Percentiles rank a stretch among this genome's conserved stretches.
phyloP scores from a whole-genome alignment of 2,113 vertebrate genomes.

The Lasiurus cinereus region DNA sequence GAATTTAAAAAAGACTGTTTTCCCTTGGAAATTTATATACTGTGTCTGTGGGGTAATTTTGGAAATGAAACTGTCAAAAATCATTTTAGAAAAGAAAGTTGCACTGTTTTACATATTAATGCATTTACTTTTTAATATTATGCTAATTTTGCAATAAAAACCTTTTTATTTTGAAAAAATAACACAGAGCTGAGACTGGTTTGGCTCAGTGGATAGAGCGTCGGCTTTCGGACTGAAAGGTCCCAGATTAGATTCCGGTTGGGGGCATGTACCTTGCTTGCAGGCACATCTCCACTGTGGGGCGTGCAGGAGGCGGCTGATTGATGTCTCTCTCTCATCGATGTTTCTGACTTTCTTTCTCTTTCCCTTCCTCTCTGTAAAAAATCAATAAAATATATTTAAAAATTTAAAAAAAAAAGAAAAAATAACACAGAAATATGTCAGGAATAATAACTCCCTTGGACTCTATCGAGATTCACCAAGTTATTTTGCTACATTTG shows the following conservation, averaged over 20 bases:
- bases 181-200: neutral
- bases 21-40: neutral
- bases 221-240: too few species aligned
- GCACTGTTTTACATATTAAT: neutral
- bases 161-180: slow-evolving; percentile 30
- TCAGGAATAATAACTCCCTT: neutral
- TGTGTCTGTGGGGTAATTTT: neutral
- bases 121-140: neutral
- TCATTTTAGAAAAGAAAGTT: neutral
- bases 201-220: too few species aligned
- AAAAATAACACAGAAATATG: neutral
- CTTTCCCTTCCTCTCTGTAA: too few species aligned
- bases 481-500: neutral
- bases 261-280: too few species aligned
- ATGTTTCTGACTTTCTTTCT: too few species aligned
- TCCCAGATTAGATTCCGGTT: too few species aligned
- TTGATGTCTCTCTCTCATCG: too few species aligned
- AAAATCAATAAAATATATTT: neutral
- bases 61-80: slow-evolving; percentile 3
- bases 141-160: neutral
- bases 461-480: neutral
- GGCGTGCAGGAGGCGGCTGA: too few species aligned
- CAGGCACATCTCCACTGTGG: too few species aligned
- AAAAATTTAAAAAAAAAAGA: too few species aligned
- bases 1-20: neutral